Base-by-base conservation (phyloP, 2,113 vertebrate species). In the Hemibagrus wyckioides region DNA sequence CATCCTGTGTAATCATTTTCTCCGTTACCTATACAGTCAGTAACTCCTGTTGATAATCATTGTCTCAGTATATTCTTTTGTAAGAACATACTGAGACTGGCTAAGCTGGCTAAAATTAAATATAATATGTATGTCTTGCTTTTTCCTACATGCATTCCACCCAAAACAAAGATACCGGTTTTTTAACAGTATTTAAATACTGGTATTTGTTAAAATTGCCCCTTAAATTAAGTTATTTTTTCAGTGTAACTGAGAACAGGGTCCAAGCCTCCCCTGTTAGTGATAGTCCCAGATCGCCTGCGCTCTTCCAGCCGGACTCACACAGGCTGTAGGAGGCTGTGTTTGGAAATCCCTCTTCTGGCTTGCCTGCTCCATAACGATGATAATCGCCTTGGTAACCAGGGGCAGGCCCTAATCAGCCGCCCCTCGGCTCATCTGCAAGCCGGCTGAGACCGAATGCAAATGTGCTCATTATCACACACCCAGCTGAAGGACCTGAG, bases 391-490 rank as follows among this genome's bases (percentile, higher is more conserved):
- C 88, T 79, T 67, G 56, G 82, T 90, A 90, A 89, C 91, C 91
- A 86, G 88, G 90, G 91, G 89, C 83, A 89, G 81, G 86, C 76
- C 69, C 91, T 88, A 91, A 89, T 90, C 88, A 89, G 89, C 77
- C 82, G 30, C 77, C 79, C 79, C 39, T 33, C 19, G 73, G 89
- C 89, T 89, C 76, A 88, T 90, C 84, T 85, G 57, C 82, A 85
- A 73, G 77, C 82, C 50, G 82, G 77, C 67, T 88, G 56, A 82
- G 85, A 82, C 85, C 85, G 57, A 89, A 91, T 89, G 91, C 86
- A 88, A 89, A 91, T 90, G 90, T 80, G 57, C 89, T 90, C 85
- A 89, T 89, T 88, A 91, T 88, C 76, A 52, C 23, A 39, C 59
- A 71, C 81, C 67, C 76, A 76, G 86, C 89, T 88, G 82, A 88